Percentiles rank a stretch among this genome's conserved stretches.
Evolutionary conservation across 1,140 invertebrate genomes (phyloP).

Genomic region (Camponotus floridanus): DNA sequence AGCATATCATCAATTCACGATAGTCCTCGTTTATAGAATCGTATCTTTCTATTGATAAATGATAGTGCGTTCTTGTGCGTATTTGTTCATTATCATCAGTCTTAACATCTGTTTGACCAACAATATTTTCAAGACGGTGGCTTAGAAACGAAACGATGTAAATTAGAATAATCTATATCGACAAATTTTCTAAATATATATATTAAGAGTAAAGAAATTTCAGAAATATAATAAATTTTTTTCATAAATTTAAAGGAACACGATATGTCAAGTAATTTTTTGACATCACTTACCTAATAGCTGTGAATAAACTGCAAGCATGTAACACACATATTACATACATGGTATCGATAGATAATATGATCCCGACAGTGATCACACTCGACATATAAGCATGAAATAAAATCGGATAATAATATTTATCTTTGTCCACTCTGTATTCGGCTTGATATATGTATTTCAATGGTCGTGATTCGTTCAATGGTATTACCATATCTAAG

Average conservation of each 20-base stretch:
- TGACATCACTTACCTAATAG: constrained; percentile 16
- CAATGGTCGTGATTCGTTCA: constrained; percentile 59
- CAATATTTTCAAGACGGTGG: constrained; percentile 28
- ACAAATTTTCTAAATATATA: not conserved
- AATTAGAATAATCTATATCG: not conserved
- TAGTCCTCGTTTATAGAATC: not conserved
- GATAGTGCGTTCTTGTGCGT: not conserved
- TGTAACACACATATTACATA: constrained; percentile 37
- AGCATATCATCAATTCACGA: not conserved
- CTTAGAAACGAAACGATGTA: constrained; percentile 5
- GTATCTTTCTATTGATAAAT: not conserved
- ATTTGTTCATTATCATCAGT: not conserved
- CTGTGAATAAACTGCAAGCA: constrained; percentile 30
- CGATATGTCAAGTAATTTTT: not conserved
- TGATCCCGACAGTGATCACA: not conserved
- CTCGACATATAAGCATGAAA: not conserved
- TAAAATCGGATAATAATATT: constrained; percentile 59
- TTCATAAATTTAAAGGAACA: too few relatives aligned
- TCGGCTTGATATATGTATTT: constrained; percentile 18
- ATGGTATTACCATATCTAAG: constrained; percentile 44
- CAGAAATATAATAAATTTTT: not conserved
- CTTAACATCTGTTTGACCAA: not conserved
- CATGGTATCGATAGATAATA: constrained; percentile 23
- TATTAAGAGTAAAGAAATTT: not conserved
- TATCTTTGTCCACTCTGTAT: constrained; percentile 58